phyloP scores from a whole-genome alignment of 2,797 vertebrate species.

The Myotis planiceps region DNA sequence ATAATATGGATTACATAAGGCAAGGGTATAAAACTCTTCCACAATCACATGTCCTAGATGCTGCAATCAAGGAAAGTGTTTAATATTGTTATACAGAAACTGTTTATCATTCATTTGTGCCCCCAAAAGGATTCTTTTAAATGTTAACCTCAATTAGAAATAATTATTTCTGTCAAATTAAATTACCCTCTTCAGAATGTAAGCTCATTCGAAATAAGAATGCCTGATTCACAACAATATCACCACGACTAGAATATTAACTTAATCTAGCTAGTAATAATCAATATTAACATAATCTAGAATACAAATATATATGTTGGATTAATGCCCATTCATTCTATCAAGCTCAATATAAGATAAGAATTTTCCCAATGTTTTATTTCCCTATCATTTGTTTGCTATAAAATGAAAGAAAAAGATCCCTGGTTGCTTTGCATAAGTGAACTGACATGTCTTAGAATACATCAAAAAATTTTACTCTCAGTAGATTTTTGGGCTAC shows the following conservation, averaged over 20 bases:
- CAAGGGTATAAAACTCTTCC: neutral
- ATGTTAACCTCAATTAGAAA: neutral
- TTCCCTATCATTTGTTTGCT: neutral
- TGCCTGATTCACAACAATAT: rapidly evolving
- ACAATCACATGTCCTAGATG: neutral
- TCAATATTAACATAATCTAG: neutral
- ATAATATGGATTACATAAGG: neutral
- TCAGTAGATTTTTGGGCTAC: neutral
- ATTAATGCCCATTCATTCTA: neutral
- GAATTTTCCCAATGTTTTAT: neutral
- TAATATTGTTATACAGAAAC: neutral
- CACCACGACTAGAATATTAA: neutral
- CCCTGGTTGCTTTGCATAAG: neutral
- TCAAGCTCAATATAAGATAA: neutral
- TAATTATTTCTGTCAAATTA: neutral
- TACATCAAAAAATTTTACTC: neutral
- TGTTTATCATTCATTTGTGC: neutral
- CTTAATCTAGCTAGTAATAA: neutral
- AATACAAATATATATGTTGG: neutral
- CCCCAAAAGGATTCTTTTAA: neutral
- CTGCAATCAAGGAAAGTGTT: neutral
- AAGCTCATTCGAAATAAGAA: neutral
- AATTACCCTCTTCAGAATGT: neutral
- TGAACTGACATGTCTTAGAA: neutral
- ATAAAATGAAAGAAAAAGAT: neutral